phyloP scores from a whole-genome alignment of 2,113 vertebrate genomes.

The Xiphias gladius region DNA sequence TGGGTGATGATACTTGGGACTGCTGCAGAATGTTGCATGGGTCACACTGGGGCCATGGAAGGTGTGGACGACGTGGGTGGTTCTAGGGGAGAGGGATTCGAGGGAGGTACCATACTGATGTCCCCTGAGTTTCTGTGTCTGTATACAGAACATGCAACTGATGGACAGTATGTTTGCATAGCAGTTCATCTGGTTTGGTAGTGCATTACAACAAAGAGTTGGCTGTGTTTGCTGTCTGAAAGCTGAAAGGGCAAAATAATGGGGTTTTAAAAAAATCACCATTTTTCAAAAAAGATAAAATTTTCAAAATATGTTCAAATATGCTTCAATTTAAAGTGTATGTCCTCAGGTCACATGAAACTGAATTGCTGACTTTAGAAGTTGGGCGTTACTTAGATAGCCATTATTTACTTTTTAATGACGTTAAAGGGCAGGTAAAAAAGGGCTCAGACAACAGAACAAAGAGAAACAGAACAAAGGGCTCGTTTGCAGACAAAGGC shows the following conservation, averaged over 20 bases:
- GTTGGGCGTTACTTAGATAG: neutral
- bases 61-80: neutral
- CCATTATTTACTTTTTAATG: neutral
- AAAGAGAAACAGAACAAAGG: neutral
- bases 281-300: no score
- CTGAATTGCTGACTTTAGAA: neutral
- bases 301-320: no score
- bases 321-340: neutral
- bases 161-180: neutral
- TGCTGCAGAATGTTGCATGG: slow-evolving; percentile 4
- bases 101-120: neutral
- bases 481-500: neutral
- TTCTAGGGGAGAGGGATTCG: neutral
- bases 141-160: neutral
- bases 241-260: no score
- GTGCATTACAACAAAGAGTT: neutral
- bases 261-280: no score
- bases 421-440: neutral
- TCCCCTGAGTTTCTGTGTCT: neutral
- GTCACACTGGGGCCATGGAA: slow-evolving; percentile 22
- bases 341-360: neutral
- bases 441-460: neutral
- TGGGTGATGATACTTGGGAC: slow-evolving; percentile 19
- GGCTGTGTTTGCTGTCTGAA: neutral
- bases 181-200: neutral